These are phyloP conservation scores for Ariolimax columbianus DNA, from an alignment of 2,888 invertebrate genomes.

Conservation along the genomic window DNA sequence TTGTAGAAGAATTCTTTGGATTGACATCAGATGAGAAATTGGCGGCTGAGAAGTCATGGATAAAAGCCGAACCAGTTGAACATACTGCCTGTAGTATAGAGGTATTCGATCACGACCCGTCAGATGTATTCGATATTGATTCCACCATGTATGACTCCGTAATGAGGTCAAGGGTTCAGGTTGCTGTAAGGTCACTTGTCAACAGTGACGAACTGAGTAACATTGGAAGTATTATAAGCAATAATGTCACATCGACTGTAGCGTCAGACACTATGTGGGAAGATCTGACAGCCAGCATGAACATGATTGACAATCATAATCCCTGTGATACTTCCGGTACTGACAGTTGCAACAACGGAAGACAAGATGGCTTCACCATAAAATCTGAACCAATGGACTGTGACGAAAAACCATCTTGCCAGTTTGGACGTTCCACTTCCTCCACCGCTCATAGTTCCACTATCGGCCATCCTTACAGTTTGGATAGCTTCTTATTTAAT, in stretches of 20 bases:
- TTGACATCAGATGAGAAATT: not conserved
- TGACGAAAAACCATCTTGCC: constrained; percentile 69
- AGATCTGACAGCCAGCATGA: constrained; percentile 70
- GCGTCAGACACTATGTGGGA: constrained; percentile 71
- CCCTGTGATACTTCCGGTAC: constrained; percentile 47
- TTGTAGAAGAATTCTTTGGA: constrained; percentile 67
- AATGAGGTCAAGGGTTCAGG: constrained; percentile 5
- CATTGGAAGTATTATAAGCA: constrained; percentile 24
- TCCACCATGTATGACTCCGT: constrained; percentile 53
- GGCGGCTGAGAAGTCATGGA: constrained; percentile 28
- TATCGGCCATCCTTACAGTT: constrained; percentile 17
- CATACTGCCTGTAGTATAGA: constrained; percentile 1
- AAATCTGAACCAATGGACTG: constrained; percentile 67
- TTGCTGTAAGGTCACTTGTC: not conserved
- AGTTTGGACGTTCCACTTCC: constrained; percentile 55
- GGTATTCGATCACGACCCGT: constrained; percentile 33
- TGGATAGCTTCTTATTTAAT: constrained; percentile 35
- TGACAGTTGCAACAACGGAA: constrained; percentile 50
- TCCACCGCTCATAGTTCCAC: not conserved
- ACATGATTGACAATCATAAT: constrained; percentile 62
- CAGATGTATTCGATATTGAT: constrained; percentile 52
- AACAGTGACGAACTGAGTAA: not conserved
- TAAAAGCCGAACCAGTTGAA: constrained; percentile 55
- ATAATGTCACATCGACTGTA: constrained; percentile 44
- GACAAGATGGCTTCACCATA: constrained; percentile 47